These are phyloP conservation scores for Caenorhabditis imperialis DNA, from an alignment of 2,888 invertebrate species.

Conservation along the genomic window DNA sequence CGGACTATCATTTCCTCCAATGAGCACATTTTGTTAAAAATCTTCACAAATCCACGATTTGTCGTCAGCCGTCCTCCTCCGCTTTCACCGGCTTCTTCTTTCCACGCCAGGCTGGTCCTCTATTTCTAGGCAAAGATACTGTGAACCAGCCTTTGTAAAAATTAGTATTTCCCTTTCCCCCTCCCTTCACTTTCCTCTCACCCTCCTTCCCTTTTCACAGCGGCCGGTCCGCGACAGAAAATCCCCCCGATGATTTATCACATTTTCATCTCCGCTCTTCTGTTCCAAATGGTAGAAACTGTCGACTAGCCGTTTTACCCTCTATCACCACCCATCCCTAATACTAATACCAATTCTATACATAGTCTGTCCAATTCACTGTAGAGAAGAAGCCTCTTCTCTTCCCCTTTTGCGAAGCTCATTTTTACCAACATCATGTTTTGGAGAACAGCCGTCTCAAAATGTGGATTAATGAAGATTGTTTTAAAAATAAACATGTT, in stretches of 20 bases:
- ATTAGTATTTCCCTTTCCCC: constrained; percentile 6
- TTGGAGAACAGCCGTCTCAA: constrained; percentile 28
- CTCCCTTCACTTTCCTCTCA: constrained; percentile 24
- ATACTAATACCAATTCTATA: constrained; percentile 50
- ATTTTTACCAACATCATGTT: constrained; percentile 23
- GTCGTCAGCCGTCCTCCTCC: constrained; percentile 26
- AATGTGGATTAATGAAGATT: constrained; percentile 39
- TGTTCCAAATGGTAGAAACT: constrained; percentile 47
- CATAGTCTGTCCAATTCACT: constrained; percentile 39
- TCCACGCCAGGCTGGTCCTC: constrained; percentile 31
- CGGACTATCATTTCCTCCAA: not conserved
- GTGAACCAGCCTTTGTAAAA: constrained; percentile 21
- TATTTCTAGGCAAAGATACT: constrained; percentile 28
- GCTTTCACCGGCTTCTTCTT: constrained; percentile 18
- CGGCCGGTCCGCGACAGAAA: constrained; percentile 49
- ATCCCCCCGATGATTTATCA: constrained; percentile 48
- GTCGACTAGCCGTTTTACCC: constrained; percentile 47
- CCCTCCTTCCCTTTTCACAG: constrained; percentile 18
- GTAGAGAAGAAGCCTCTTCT: constrained; percentile 30
- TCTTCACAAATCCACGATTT: constrained; percentile 35
- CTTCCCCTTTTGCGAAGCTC: constrained; percentile 16
- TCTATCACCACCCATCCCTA: constrained; percentile 5
- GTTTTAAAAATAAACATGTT: no score
- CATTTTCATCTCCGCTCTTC: constrained; percentile 37
- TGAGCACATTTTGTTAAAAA: constrained; percentile 25